Evolutionary conservation across 1,140 invertebrate genomes (phyloP), one percentile per base, ranked within the genome.

Genomic region (Aphidius gifuensis): DNA sequence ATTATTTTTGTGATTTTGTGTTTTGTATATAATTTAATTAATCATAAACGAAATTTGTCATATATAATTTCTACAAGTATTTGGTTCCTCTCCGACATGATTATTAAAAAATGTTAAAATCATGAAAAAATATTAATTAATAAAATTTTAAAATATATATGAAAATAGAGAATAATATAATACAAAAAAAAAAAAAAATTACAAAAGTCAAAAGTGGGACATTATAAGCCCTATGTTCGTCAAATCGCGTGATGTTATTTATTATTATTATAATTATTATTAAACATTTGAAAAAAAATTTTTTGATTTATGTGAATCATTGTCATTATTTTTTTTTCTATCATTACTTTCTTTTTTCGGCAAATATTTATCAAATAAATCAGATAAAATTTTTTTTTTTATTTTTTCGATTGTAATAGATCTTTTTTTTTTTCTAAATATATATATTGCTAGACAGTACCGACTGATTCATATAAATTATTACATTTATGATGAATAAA

Each of bases 121-220:
- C 49, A 23, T 55, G 43, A 66, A 23, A 46, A 21, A 61, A 23
- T 7, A 32, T 32, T 42, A 21, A 11, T 42, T 44, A 56, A 44
- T n/a, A n/a, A n/a, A n/a, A n/a, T n/a, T n/a, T n/a, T n/a, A n/a
- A n/a, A n/a, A n/a, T n/a, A n/a, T n/a, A n/a, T n/a, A n/a, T 65
- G 47, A 38, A n/a, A 55, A 54, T 6, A 42, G 49, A 39, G 49
- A 39, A 9, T 40, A 51, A 16, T 7, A 39, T 16, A 16, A 16
- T 16, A 16, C 61, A 58, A 60, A 60, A 68, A 66, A 64, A 68
- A 59, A 43, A n/a, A 49, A 49, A 49, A 49, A 55, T 16, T 55
- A n/a, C 6, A 47, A 32, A 58, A 48, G 45, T 58, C 21, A 23
- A 40, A 43, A 58, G 45, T 40, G 44, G 47, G 44, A 47, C 45